Evolutionary conservation across 2,888 invertebrate genomes (phyloP).

Genomic region (Acleris laterana): DNA sequence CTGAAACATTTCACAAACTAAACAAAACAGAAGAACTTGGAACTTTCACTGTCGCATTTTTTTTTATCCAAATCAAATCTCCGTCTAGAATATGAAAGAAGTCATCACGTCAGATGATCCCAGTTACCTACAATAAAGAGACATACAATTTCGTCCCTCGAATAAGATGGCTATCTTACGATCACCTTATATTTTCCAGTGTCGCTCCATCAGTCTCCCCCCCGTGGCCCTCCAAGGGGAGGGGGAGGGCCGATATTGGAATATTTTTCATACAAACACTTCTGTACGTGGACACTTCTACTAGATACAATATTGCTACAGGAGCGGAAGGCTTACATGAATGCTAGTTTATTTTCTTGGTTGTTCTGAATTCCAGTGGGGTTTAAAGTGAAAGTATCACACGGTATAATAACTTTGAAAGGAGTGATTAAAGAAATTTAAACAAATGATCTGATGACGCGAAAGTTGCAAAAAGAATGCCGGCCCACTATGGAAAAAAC

Average conservation of each 20-base stretch:
- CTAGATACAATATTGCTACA: conserved; percentile 80
- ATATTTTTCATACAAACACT: conserved; percentile 85
- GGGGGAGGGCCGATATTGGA: conserved; percentile 73
- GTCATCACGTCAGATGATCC: conserved; percentile 12
- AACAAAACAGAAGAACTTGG: neutral
- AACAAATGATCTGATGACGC: too few relatives aligned
- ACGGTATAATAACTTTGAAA: neutral
- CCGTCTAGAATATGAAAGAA: conserved; percentile 31
- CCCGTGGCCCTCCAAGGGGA: conserved; percentile 27
- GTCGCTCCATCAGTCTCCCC: conserved; percentile 42
- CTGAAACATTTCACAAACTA: too few relatives aligned
- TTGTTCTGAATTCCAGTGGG: neutral
- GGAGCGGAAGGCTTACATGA: conserved; percentile 60
- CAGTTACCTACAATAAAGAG: conserved; percentile 35
- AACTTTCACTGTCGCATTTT: neutral
- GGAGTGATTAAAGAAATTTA: neutral
- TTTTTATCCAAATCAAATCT: conserved; percentile 15
- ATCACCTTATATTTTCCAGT: conserved; percentile 67
- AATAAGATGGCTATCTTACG: conserved; percentile 62
- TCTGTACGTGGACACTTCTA: conserved; percentile 82
- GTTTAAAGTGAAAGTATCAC: neutral
- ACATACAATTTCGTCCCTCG: conserved; percentile 37
- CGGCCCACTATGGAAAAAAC: too few relatives aligned
- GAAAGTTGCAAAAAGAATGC: too few relatives aligned
- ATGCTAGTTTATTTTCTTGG: neutral